A percentile compares a stretch with the other conserved stretches of the same genome.
phyloP scores from a whole-genome alignment of 2,113 vertebrate genomes.

The Prochilodus magdalenae region DNA sequence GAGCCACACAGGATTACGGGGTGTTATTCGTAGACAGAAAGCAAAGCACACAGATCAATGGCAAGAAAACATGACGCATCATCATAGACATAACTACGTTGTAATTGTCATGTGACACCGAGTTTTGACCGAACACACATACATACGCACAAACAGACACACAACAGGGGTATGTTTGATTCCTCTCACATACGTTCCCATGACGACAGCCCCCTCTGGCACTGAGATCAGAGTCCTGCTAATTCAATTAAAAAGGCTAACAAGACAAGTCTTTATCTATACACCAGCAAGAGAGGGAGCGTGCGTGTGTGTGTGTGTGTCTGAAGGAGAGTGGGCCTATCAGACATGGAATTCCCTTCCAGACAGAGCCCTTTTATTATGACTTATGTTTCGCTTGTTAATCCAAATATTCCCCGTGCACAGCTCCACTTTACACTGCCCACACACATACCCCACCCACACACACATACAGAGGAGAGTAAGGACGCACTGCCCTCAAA shows the following conservation, averaged over 20 bases:
- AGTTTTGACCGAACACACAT: neutral
- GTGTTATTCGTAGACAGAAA: neutral
- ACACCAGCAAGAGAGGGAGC: conserved; percentile 40
- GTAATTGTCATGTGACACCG: neutral
- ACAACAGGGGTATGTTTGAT: conserved; percentile 68
- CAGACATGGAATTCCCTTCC: conserved; percentile 36
- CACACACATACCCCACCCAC: conserved; percentile 24
- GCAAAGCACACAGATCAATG: neutral
- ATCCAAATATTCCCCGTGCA: conserved; percentile 34
- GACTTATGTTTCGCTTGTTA: conserved; percentile 39
- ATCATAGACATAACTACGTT: neutral
- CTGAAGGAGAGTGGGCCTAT: conserved; percentile 16
- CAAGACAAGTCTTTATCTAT: conserved; percentile 58
- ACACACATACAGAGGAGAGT: neutral
- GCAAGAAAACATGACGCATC: neutral
- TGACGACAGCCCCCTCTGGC: conserved; percentile 65
- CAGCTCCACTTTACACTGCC: conserved; percentile 32
- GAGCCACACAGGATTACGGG: conserved; percentile 30
- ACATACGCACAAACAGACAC: conserved; percentile 39
- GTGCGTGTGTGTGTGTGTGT: conserved; percentile 39
- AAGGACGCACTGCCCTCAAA: conserved; percentile 38
- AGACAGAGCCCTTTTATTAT: conserved; percentile 48
- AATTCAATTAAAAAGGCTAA: conserved; percentile 61
- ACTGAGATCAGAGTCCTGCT: conserved; percentile 60
- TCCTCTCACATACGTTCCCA: conserved; percentile 63